phyloP scores from a whole-genome alignment of 2,888 invertebrate species.

The Drosophila seclusa region DNA sequence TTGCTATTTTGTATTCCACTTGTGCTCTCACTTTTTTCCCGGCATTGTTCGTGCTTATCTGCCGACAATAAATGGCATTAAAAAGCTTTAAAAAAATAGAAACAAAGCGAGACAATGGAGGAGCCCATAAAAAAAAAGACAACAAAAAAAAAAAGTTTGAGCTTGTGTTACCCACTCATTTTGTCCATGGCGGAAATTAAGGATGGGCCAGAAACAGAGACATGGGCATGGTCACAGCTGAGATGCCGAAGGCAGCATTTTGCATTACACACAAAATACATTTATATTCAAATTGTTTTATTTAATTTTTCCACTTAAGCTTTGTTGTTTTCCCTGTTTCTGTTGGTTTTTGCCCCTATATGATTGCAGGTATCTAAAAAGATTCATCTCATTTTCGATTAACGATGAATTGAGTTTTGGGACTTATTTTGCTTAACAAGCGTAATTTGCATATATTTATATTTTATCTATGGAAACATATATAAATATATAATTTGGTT shows the following conservation, averaged over 20 bases:
- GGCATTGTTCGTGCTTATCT: slow-evolving; percentile 66
- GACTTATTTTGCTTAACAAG: not conserved
- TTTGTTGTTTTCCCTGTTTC: not conserved
- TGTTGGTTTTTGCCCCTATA: slow-evolving; percentile 3
- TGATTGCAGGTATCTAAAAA: slow-evolving; percentile 25
- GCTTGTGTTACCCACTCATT: not conserved
- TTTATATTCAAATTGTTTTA: slow-evolving; percentile 68
- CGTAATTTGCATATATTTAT: slow-evolving; percentile 4
- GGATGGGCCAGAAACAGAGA: slow-evolving; percentile 36
- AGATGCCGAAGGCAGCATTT: slow-evolving; percentile 64
- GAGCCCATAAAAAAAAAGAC: not conserved
- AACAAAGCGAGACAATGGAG: slow-evolving; percentile 46
- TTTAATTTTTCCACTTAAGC: not conserved
- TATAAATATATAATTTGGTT: not conserved
- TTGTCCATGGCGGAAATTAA: slow-evolving; percentile 63
- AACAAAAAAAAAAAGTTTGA: not conserved
- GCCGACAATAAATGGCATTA: slow-evolving; percentile 71
- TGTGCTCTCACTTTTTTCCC: slow-evolving; percentile 24
- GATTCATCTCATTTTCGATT: slow-evolving; percentile 32
- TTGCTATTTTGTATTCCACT: slow-evolving; percentile 35
- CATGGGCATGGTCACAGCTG: slow-evolving; percentile 2
- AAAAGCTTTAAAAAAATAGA: slow-evolving; percentile 53
- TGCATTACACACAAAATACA: slow-evolving; percentile 54
- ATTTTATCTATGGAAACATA: not conserved
- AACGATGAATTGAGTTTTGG: slow-evolving; percentile 4